Conservation (phyloP, 2,888 invertebrate species). For the Gastrophysa polygoni region DNA sequence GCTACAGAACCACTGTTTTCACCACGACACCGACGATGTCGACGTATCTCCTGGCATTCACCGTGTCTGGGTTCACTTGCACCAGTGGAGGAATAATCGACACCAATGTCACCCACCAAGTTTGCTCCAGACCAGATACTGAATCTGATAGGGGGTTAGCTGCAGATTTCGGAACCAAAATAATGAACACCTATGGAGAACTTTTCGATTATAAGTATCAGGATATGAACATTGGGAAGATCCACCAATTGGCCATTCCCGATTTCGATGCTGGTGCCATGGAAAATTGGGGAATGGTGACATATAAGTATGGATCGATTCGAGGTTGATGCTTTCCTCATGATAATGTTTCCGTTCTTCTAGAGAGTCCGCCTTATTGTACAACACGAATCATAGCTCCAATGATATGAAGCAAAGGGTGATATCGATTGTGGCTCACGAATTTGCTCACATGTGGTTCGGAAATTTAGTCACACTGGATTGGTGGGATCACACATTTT, state of each 20-base stretch:
- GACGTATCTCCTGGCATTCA: constrained; percentile 84
- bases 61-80: constrained; percentile 74
- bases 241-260: constrained; percentile 82
- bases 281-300: constrained; percentile 77
- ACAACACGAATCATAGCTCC: constrained; percentile 48
- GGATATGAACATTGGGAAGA: constrained; percentile 63
- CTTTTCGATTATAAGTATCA: constrained; percentile 22
- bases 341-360: neutral
- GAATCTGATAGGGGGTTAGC: constrained; percentile 31
- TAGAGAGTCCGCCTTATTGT: constrained; percentile 67
- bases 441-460: constrained; percentile 84
- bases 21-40: constrained; percentile 70
- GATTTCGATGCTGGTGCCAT: constrained; percentile 86
- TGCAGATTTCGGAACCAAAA: constrained; percentile 32
- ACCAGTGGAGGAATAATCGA: constrained; percentile 22
- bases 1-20: constrained; percentile 39
- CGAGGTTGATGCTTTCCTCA: too few species aligned
- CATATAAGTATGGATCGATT: constrained; percentile 58
- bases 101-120: constrained; percentile 26
- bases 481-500: constrained; percentile 78
- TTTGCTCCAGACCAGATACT: constrained; percentile 38
- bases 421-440: constrained; percentile 74
- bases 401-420: constrained; percentile 60
- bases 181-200: constrained; percentile 31
- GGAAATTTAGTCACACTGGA: constrained; percentile 76